Conservation (phyloP, 1,140 invertebrate genomes). For the Drosophila paulistorum region DNA sequence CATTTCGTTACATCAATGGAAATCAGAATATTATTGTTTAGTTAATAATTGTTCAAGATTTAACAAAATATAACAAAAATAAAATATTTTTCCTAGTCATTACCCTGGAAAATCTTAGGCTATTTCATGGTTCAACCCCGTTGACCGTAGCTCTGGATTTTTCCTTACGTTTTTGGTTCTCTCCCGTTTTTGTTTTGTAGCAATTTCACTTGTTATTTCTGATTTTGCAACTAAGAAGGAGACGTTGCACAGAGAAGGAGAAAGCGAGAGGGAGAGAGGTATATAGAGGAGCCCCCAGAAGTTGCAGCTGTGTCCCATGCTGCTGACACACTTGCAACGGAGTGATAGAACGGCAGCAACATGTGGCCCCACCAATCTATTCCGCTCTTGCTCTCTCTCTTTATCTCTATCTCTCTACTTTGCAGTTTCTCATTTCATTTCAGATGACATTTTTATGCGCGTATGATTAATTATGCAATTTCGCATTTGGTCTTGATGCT, state of each 20-base stretch:
- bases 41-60: neutral
- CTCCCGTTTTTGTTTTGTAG: neutral
- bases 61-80: too few relatives aligned
- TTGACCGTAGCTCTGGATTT: neutral
- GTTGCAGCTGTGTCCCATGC: slow-evolving; percentile 29
- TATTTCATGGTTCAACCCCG: neutral
- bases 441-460: slow-evolving; percentile 80
- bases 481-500: slow-evolving; percentile 47
- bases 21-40: too few relatives aligned
- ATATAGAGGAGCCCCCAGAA: slow-evolving; percentile 2
- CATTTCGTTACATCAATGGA: too few relatives aligned
- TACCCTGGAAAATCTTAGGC: neutral
- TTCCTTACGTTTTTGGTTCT: neutral
- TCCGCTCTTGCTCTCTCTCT: neutral
- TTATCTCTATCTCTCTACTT: neutral
- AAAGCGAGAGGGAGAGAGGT: neutral
- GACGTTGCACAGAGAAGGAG: slow-evolving; percentile 54
- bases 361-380: slow-evolving; percentile 51
- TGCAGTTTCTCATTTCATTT: slow-evolving; percentile 46
- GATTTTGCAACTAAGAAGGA: slow-evolving; percentile 68
- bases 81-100: too few relatives aligned
- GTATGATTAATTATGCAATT: slow-evolving; percentile 82
- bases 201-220: slow-evolving; percentile 54
- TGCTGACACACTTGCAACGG: slow-evolving; percentile 26
- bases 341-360: slow-evolving; percentile 50